A percentile compares a stretch with the other conserved stretches of the same genome.
Evolutionary conservation across 2,888 invertebrate genomes (phyloP).

Genomic region (Lochmaea crataegi): DNA sequence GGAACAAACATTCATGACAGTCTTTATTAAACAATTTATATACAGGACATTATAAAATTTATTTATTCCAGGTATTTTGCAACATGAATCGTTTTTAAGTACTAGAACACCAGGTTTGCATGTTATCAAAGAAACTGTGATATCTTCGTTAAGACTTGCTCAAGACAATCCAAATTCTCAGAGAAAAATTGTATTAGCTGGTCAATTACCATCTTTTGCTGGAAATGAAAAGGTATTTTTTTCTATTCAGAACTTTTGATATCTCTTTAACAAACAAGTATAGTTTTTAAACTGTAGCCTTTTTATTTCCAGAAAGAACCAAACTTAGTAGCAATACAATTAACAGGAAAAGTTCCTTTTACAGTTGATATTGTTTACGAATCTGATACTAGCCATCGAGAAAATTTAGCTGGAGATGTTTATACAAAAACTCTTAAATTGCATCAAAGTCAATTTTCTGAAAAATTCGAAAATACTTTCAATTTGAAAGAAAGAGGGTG

Average conservation of each 20-base stretch:
- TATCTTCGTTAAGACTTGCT: constrained; percentile 75
- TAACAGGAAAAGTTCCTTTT: constrained; percentile 83
- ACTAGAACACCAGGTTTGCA: constrained; percentile 78
- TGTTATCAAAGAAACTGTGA: constrained; percentile 79
- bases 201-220: constrained; percentile 68
- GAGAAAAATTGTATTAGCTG: constrained; percentile 72
- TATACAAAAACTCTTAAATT: constrained; percentile 75
- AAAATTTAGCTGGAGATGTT: constrained; percentile 71
- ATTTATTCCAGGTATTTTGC: constrained; percentile 67
- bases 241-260: not conserved
- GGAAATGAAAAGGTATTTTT: constrained; percentile 60
- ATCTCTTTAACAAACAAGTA: no score
- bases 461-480: constrained; percentile 86
- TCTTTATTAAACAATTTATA: not conserved
- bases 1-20: not conserved
- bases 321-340: constrained; percentile 83
- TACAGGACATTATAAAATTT: not conserved
- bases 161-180: constrained; percentile 67
- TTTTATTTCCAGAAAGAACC: constrained; percentile 65
- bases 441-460: constrained; percentile 75
- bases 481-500: constrained; percentile 78
- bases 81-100: constrained; percentile 80
- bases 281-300: not conserved
- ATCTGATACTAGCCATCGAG: constrained; percentile 72
- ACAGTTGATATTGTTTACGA: constrained; percentile 87